Conservation (phyloP, 2,797 vertebrate genomes). For the Adrianichthys oophorus region DNA sequence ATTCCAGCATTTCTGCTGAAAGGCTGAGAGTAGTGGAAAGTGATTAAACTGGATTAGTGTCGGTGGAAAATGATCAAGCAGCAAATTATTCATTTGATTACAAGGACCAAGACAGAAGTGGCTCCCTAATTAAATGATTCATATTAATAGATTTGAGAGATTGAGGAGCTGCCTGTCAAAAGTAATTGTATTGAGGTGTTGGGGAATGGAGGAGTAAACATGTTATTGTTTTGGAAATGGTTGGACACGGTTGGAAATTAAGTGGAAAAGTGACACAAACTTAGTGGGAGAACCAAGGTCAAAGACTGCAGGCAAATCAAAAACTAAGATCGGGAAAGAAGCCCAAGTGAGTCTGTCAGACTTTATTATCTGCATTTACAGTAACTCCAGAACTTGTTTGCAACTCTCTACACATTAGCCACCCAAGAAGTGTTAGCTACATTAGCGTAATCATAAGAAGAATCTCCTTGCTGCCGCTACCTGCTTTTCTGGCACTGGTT, state of each 20-base stretch:
- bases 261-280: conserved; percentile 29
- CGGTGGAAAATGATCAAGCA: conserved; percentile 75
- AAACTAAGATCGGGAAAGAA: conserved; percentile 28
- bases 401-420: too few species aligned
- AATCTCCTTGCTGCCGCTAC: too few species aligned
- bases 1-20: conserved; percentile 65
- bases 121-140: conserved; percentile 75
- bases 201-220: conserved; percentile 68
- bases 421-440: too few species aligned
- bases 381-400: too few species aligned
- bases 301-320: conserved; percentile 36
- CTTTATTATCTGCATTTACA: too few species aligned
- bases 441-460: too few species aligned
- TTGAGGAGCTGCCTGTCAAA: conserved; percentile 76
- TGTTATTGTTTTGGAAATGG: conserved; percentile 70
- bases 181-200: conserved; percentile 59
- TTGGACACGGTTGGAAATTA: conserved; percentile 56
- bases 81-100: conserved; percentile 79
- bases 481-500: too few species aligned
- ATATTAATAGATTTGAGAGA: conserved; percentile 80
- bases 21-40: conserved; percentile 65
- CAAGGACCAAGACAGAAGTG: conserved; percentile 74
- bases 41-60: conserved; percentile 74
- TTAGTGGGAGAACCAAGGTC: conserved; percentile 60
- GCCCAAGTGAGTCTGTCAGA: background rate